Base-by-base conservation (phyloP, 2,113 vertebrate genomes). In the Potamarius usumacintae region DNA sequence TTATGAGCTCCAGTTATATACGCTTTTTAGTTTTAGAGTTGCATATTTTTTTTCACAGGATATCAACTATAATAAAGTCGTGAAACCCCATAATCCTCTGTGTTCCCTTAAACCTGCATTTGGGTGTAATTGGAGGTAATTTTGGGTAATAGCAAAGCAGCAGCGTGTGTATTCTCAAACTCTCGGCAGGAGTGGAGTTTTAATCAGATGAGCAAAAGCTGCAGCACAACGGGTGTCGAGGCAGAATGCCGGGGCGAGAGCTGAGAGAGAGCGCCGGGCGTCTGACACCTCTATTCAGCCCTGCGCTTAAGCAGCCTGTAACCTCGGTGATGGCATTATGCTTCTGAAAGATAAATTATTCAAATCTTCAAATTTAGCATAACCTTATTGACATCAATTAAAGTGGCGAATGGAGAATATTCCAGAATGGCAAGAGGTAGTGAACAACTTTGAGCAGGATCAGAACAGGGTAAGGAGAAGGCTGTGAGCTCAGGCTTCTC, bases 381-480 rank as follows among this genome's bases (percentile, higher is more conserved):
- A 95, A 95, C 93, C 95, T 95, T 85, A 93, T 94, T 95, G 94
- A 95, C 95, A 95, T 95, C 94, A 95, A 94, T 95, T 95, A 95
- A 94, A 94, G 92, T 93, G 91, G 92, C 90, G 87, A 94, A 93
- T 92, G 90, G 93, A 94, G 93, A 94, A 94, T 94, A 93, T 94
- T 95, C 89, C 88, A 89, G 91, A 92, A 89, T 89, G 91, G 94
- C 88, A 85, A 94, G 94, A 91, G 94, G 93, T 93, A 94, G 93
- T 94, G 92, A 53, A 5, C 82, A 63, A 79, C 76, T 79, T 79
- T 7, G n/a, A 79, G 76, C 52, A 17, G 74, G 74, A 52, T 77
- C 48, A 77, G 48, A 53, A 53, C 10, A 4, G 30, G 27, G 79
- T 42, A 60, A 81, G 25, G 55, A 60, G 55, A 27, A 81, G 57